These are phyloP conservation scores for Varecia variegata DNA, from an alignment of 2,797 vertebrate genomes.

Conservation along the genomic window DNA sequence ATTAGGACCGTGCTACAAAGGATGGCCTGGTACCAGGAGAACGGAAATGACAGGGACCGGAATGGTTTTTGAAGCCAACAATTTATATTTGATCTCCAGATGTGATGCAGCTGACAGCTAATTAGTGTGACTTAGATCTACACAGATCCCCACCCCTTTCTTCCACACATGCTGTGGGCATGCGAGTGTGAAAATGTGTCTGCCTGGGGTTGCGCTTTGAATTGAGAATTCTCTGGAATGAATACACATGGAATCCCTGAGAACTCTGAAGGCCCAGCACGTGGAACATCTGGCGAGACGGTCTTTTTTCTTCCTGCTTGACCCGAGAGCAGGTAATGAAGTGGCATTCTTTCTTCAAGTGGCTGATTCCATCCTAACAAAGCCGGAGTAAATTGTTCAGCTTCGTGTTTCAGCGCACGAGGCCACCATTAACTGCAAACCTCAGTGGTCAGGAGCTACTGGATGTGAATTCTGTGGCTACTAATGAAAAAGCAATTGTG, in stretches of 20 bases:
- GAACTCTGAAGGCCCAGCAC: neutral
- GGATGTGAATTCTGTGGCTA: conserved; percentile 17
- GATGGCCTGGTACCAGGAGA: conserved; percentile 88
- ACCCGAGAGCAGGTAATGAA: neutral
- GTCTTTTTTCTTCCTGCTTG: neutral
- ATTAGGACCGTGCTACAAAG: conserved; percentile 86
- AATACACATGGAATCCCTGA: neutral
- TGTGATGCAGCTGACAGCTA: conserved; percentile 89
- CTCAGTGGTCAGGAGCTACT: conserved; percentile 27
- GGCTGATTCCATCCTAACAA: neutral
- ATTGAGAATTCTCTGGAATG: conserved; percentile 54
- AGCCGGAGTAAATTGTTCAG: neutral
- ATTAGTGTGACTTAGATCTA: conserved; percentile 79
- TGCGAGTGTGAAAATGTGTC: conserved; percentile 59
- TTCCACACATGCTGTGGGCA: conserved; percentile 55
- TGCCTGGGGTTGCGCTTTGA: conserved; percentile 57
- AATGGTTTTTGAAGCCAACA: conserved; percentile 89
- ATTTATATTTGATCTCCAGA: conserved; percentile 92
- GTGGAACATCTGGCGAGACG: neutral
- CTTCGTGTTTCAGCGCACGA: neutral
- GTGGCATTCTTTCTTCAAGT: neutral
- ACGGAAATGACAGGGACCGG: conserved; percentile 93
- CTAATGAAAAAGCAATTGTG: conserved; percentile 39
- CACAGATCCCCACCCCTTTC: neutral
- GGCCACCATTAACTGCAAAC: conserved; percentile 33